Base-by-base conservation (phyloP, 1,140 invertebrate genomes). In the Chrysoperla carnea region DNA sequence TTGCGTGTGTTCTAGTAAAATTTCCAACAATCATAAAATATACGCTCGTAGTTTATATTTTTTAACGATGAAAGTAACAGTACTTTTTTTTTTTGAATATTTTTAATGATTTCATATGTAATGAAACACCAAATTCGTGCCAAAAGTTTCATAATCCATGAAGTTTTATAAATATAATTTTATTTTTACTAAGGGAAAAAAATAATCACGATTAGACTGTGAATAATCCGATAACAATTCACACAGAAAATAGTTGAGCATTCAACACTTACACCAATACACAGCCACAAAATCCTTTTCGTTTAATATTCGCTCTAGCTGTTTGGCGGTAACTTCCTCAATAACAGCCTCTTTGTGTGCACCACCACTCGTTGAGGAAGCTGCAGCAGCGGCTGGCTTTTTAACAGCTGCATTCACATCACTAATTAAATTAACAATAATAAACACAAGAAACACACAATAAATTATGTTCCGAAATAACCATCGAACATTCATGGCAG, bases 231-330 rank as follows among this genome's bases (percentile, higher is more conserved):
- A 5, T 2, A 23, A 23, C 2, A 23, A 23, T 23, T 23, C 17
- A 23, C 17, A 23, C 17, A 23, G 5, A 23, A 23, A 23, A 23
- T 3, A 23, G 17, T 23, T 23, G 17, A 23, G 5, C 8, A 33
- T 12, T 45, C 41, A 12, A 46, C 64, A 84, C 88, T 91, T 85
- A 93, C 88, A 91, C 84, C 88, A 92, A 68, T 84, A 90, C 56
- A 92, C 87, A 55, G 87, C 88, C 57, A 91, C 84, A 71, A 84
- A 90, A 66, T 90, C 86, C 72, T 88, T 88, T 51, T 87, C 81
- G 59, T 81, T 76, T 54, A 91, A 72, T 45, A 90, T 70, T 56
- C 81, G 75, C 59, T 90, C 85, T 61, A 91, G 75, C 67, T 89
- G 84, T 63, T 90, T 89, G 56, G 83, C 77, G 62, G 81, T 84